Evolutionary conservation across 2,797 vertebrate genomes (phyloP), one percentile per base, ranked within the genome.

Genomic region (Acanthurus leucopareius): DNA sequence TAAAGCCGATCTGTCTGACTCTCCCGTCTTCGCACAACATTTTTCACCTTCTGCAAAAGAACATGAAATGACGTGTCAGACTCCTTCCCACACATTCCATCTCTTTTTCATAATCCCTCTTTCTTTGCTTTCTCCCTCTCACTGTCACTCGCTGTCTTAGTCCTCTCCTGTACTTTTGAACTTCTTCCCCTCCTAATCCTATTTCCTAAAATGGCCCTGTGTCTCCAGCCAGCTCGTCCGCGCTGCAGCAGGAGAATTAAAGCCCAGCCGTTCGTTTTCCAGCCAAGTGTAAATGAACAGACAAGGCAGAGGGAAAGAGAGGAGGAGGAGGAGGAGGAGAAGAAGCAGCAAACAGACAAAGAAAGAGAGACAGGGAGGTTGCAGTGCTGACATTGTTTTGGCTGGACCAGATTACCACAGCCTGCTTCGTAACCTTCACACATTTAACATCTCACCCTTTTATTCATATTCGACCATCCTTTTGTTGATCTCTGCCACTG

Each of bases 181-280:
- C 86, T 87, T 64, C 77, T 66, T 56, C 85, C 63, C 84, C 67
- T 67, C 72, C 81, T 91, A 94, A 93, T 93, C 90, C 86, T 53
- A 69, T 89, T 90, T 84, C 82, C 82, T 75, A 76, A 93, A 92
- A 88, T 85, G 84, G 86, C 86, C 84, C 75, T 56, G 79, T 70
- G 80, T 90, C 83, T 92, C 63, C 44, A 69, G 73, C 76, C 67
- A 40, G 52, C 68, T 82, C 40, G 25, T 67, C 78, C 62, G 32
- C 17, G 64, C 80, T 82, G 72, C 79, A 44, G 77, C 25, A 32
- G 82, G 73, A 80, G 87, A 88, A 79, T 84, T 80, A 75, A 67
- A 42, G 66, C 49, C 66, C 52, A 48, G 80, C 16, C 47, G 2
- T 71, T 83, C 49, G 5, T 47, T 80, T 80, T 87, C 71, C 78